Conservation (phyloP, 2,888 invertebrate genomes). For the Oxycera nigricornis region DNA sequence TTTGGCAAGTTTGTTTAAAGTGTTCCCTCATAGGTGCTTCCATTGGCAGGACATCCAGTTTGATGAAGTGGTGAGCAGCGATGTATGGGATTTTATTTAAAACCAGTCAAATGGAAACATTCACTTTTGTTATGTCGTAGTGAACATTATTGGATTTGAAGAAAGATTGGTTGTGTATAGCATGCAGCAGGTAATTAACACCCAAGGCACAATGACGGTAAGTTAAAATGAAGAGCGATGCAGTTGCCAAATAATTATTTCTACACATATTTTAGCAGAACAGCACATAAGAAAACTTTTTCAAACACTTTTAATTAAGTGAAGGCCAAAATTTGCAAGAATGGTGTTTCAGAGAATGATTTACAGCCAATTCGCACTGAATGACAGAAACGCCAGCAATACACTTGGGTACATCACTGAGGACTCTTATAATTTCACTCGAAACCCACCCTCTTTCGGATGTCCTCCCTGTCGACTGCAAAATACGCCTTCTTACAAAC, state of each 20-base stretch:
- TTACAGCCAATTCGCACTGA: background rate
- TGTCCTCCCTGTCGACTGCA: constrained; percentile 15
- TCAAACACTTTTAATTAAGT: too few species aligned
- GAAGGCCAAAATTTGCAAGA: too few species aligned
- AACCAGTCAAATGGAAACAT: constrained; percentile 26
- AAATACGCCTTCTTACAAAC: background rate
- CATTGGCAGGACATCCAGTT: background rate
- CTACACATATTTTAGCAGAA: background rate
- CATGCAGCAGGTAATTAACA: too few species aligned
- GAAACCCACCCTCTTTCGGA: background rate
- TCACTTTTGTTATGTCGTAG: constrained; percentile 5
- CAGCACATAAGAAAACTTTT: too few species aligned
- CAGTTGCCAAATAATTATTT: too few species aligned
- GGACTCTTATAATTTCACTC: too few species aligned
- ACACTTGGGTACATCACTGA: background rate
- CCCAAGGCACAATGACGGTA: too few species aligned
- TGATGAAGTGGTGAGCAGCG: constrained; percentile 11
- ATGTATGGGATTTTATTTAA: constrained; percentile 9
- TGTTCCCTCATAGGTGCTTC: constrained; percentile 3
- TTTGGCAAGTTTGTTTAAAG: constrained; percentile 7
- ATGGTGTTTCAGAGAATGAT: too few species aligned
- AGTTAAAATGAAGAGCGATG: too few species aligned
- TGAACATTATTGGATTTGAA: background rate
- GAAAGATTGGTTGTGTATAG: background rate
- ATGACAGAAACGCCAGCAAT: background rate